Evolutionary conservation across 2,888 invertebrate species (phyloP), one percentile per base, ranked within the genome.

Genomic region (Sepiola atlantica): DNA sequence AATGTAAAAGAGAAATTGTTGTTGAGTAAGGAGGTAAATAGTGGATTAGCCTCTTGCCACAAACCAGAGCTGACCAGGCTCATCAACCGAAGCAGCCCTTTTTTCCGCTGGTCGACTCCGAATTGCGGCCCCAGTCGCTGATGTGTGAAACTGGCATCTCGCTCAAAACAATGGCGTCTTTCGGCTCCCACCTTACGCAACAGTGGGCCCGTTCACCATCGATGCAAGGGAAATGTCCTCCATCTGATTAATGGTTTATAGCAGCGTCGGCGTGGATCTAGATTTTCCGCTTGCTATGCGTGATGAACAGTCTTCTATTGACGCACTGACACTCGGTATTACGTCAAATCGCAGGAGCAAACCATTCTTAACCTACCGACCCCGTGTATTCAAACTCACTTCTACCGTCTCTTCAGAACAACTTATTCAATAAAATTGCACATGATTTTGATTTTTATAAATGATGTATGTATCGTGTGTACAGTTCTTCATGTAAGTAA

Each of bases 301-400:
- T 77, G 77, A 77, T 77, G 77, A 77, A 77, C 77, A 77, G 77
- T 28, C 77, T 77, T n/a, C 77, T n/a, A 77, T 77, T 77, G 77
- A 77, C 77, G n/a, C 77, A 28, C n/a, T 77, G 77, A 77, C 77
- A 77, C 28, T 77, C 28, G 77, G 77, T 77, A 77, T 77, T 77
- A 77, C 28, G 77, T 77, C 77, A 28, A 77, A 77, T n/a, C 77
- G 28, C 14, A 45, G 28, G 77, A 77, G n/a, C 77, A 77, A 28
- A 28, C 77, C n/a, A n/a, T n/a, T 28, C n/a, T n/a, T n/a, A n/a
- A n/a, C n/a, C n/a, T n/a, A 77, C 77, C 77, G 77, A 77, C 77
- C 77, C 28, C 28, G 3, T n/a, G n/a, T 77, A 14, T 8, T 45
- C 45, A 2, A 8, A 45, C 2, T 45, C 45, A 2, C 45, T 4